Conservation (phyloP, 2,888 invertebrate species). For the Ectemnius cavifrons region DNA sequence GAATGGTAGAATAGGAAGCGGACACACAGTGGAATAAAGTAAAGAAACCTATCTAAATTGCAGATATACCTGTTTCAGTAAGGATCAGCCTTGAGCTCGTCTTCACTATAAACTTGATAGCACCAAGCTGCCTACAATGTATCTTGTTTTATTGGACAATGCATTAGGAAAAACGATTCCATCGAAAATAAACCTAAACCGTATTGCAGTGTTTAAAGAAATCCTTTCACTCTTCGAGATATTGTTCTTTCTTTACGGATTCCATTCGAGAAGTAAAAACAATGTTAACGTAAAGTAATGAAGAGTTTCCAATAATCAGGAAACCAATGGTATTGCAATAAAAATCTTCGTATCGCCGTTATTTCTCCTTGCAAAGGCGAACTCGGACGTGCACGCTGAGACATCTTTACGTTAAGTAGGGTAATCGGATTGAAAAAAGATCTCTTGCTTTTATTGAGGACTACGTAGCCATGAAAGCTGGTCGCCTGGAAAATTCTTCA, state of each 20-base stretch:
- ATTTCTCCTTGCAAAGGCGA: conserved; percentile 8
- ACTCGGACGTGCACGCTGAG: neutral
- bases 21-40: neutral
- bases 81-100: conserved; percentile 17
- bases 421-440: conserved; percentile 36
- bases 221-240: neutral
- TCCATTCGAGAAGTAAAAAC: neutral
- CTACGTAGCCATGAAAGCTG: conserved; percentile 4
- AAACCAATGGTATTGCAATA: too few species aligned
- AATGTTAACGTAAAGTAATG: neutral
- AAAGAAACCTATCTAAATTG: conserved; percentile 9
- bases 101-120: conserved; percentile 16
- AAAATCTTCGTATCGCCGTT: neutral
- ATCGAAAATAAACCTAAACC: neutral
- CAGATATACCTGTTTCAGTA: conserved; percentile 16
- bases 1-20: conserved; percentile 8
- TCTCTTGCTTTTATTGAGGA: conserved; percentile 8
- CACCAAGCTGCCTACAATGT: neutral
- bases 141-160: conserved; percentile 6
- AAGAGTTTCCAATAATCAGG: too few species aligned
- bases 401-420: conserved; percentile 18
- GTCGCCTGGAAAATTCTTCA: neutral
- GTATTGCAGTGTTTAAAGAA: neutral
- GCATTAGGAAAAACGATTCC: neutral
- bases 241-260: neutral